Conservation (phyloP, 2,113 vertebrate genomes). For the Microcebus ravelobensis region DNA sequence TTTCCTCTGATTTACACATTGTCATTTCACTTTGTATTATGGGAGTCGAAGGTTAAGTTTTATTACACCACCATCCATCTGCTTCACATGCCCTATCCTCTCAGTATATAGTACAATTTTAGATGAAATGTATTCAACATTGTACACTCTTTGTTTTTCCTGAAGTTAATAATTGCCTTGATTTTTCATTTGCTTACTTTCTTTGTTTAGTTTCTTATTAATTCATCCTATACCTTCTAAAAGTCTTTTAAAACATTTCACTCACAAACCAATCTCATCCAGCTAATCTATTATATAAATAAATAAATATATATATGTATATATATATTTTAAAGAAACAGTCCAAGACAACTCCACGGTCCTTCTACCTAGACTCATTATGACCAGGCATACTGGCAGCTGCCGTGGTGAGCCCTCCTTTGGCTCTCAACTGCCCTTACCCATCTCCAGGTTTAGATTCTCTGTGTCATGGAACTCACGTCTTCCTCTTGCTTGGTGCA, state of each 20-base stretch:
- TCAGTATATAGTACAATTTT: background rate
- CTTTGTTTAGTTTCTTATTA: background rate
- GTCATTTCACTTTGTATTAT: background rate
- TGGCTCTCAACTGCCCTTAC: background rate
- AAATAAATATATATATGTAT: background rate
- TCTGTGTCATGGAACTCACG: background rate
- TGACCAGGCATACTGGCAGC: too few relatives aligned
- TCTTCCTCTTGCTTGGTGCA: background rate
- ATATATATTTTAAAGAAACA: background rate
- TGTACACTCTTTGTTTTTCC: background rate
- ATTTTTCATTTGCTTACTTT: background rate
- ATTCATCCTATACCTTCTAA: background rate
- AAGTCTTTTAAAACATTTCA: background rate
- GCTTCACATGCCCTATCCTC: background rate
- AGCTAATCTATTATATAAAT: background rate
- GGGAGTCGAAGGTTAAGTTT: background rate
- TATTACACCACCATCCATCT: background rate
- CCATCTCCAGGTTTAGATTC: background rate
- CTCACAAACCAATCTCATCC: background rate
- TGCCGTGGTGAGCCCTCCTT: background rate
- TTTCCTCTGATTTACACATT: background rate
- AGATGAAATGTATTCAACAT: background rate
- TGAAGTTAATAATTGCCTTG: conserved; percentile 7
- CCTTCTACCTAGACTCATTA: background rate
- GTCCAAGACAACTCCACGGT: background rate